Percentiles rank a stretch among this genome's conserved stretches.
Evolutionary conservation across 2,797 vertebrate species (phyloP).

Genomic region (Apogon hyalosoma): DNA sequence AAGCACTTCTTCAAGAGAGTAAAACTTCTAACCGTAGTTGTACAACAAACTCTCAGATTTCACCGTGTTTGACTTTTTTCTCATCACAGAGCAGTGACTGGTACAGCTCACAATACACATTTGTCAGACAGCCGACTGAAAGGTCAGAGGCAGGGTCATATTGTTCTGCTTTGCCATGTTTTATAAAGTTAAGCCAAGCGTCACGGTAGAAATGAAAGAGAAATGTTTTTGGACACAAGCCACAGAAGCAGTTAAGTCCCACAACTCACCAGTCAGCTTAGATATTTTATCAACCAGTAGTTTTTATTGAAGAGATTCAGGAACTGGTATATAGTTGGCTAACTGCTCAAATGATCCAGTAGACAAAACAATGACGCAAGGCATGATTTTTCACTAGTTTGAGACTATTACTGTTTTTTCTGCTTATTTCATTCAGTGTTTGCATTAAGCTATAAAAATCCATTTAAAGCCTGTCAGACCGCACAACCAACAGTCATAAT

Average conservation of each 20-base stretch:
- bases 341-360: background rate
- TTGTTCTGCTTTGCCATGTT: constrained; percentile 42
- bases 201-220: constrained; percentile 24
- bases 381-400: background rate
- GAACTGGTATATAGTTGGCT: background rate
- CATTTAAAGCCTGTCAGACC: background rate
- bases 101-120: constrained; percentile 18
- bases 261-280: constrained; percentile 12
- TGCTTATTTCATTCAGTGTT: background rate
- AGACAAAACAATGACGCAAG: background rate
- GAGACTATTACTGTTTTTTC: background rate
- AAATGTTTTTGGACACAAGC: constrained; percentile 38
- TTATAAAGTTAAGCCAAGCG: constrained; percentile 45
- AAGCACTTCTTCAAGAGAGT: background rate
- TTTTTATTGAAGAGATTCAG: constrained; percentile 8
- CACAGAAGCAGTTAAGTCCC: constrained; percentile 28
- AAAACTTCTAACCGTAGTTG: constrained; percentile 1
- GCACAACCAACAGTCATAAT: no score
- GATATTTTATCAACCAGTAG: background rate
- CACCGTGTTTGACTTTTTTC: constrained; percentile 32
- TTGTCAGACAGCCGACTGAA: constrained; percentile 25
- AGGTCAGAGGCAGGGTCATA: constrained; percentile 38
- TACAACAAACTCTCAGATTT: constrained; percentile 30
- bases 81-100: constrained; percentile 17
- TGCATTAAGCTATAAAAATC: background rate